Conservation (phyloP, 2,888 invertebrate species). For the Melipona bicolor region DNA sequence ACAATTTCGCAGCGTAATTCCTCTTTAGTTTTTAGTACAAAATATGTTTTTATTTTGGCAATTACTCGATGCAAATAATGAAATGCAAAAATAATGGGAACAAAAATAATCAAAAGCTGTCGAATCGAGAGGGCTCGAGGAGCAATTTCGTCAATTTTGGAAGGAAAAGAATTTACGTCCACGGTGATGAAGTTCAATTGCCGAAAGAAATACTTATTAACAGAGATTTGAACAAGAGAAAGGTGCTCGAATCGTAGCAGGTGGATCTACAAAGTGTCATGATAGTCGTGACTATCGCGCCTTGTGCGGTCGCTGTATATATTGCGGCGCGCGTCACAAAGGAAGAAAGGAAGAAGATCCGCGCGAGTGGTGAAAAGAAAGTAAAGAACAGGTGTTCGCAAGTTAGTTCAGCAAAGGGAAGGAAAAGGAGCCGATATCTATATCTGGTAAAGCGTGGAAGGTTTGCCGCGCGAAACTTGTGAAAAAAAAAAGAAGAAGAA, state of each 20-base stretch:
- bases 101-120: too few relatives aligned
- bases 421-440: neutral
- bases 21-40: too few relatives aligned
- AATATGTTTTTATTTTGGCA: too few relatives aligned
- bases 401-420: neutral
- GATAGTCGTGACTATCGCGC: neutral
- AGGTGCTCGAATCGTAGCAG: conserved; percentile 9
- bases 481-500: neutral
- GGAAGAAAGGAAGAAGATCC: neutral
- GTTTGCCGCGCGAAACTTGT: neutral
- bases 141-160: too few relatives aligned
- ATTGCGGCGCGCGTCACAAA: neutral
- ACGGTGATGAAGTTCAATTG: too few relatives aligned
- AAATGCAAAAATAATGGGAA: too few relatives aligned
- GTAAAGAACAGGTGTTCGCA: neutral
- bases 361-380: neutral
- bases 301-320: neutral
- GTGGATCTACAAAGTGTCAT: neutral
- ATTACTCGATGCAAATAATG: too few relatives aligned
- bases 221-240: too few relatives aligned
- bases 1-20: too few relatives aligned
- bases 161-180: too few relatives aligned
- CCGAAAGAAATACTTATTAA: too few relatives aligned
- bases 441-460: neutral
- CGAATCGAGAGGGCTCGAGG: too few relatives aligned